Percentiles rank a stretch among this genome's conserved stretches.
Conservation (phyloP, 2,113 vertebrate species). For the Caranx ignobilis region DNA sequence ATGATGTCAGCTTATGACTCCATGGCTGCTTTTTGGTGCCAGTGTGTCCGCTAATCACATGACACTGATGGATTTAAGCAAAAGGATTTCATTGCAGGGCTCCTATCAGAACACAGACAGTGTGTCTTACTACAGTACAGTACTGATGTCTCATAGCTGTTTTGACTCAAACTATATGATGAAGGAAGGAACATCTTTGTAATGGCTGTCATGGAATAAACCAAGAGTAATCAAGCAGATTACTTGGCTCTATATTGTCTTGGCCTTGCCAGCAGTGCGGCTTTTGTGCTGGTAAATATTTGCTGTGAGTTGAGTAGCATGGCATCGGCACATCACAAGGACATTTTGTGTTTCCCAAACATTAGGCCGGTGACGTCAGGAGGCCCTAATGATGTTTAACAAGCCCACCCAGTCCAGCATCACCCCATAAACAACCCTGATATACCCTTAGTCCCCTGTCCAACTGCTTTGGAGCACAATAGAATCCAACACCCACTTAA, state of each 20-base stretch:
- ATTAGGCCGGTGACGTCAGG: conserved; percentile 78
- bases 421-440: conserved; percentile 77
- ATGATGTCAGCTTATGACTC: conserved; percentile 60
- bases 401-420: conserved; percentile 77
- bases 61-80: conserved; percentile 46
- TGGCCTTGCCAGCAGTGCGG: conserved; percentile 72
- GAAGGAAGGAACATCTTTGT: conserved; percentile 65
- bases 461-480: conserved; percentile 53
- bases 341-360: conserved; percentile 84
- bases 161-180: conserved; percentile 58
- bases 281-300: conserved; percentile 83
- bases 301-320: conserved; percentile 82
- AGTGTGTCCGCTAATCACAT: conserved; percentile 41
- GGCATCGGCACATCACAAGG: conserved; percentile 79
- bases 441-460: conserved; percentile 63
- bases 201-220: conserved; percentile 74
- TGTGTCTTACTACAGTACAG: background rate
- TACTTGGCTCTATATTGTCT: conserved; percentile 67
- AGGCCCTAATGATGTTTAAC: conserved; percentile 78
- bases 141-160: conserved; percentile 42
- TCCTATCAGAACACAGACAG: conserved; percentile 32
- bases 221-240: conserved; percentile 78
- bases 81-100: conserved; percentile 22
- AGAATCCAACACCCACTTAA: conserved; percentile 63
- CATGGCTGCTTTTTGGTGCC: conserved; percentile 38